Evolutionary conservation across 2,888 invertebrate genomes (phyloP).

Genomic region (Polyommatus iphigenia): DNA sequence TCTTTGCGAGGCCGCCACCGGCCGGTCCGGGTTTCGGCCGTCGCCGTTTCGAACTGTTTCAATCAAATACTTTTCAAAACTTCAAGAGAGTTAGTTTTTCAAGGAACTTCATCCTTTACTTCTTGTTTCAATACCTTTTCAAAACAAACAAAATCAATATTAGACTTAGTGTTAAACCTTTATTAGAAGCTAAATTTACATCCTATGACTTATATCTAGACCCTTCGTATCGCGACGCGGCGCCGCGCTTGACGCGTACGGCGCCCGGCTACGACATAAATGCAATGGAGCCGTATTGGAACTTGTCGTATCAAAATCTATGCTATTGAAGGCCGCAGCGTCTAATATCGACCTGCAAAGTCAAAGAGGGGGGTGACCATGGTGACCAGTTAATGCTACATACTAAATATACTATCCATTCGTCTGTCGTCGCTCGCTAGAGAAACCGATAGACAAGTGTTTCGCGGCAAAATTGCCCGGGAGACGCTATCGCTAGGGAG

Average conservation of each 20-base stretch:
- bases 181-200: slow-evolving; percentile 73
- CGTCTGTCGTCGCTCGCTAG: background rate
- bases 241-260: slow-evolving; percentile 38
- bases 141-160: slow-evolving; percentile 88
- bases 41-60: slow-evolving; percentile 71
- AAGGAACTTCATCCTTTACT: slow-evolving; percentile 88
- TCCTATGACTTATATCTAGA: slow-evolving; percentile 71
- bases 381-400: slow-evolving; percentile 43
- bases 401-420: slow-evolving; percentile 32
- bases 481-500: slow-evolving; percentile 12
- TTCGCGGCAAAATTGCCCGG: background rate
- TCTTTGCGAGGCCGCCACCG: slow-evolving; percentile 69
- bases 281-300: slow-evolving; percentile 64
- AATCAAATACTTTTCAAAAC: slow-evolving; percentile 77
- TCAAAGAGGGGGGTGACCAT: slow-evolving; percentile 75
- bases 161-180: slow-evolving; percentile 80
- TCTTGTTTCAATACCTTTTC: slow-evolving; percentile 91
- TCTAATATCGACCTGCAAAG: slow-evolving; percentile 81
- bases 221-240: slow-evolving; percentile 51
- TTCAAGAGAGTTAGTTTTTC: slow-evolving; percentile 79
- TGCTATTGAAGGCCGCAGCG: slow-evolving; percentile 66
- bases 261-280: slow-evolving; percentile 66
- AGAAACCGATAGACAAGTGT: slow-evolving; percentile 22
- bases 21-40: slow-evolving; percentile 63
- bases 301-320: slow-evolving; percentile 66